Percentiles rank a stretch among this genome's conserved stretches.
These are phyloP conservation scores for Acronicta psi DNA, from an alignment of 2,888 invertebrate species.

Conservation along the genomic window DNA sequence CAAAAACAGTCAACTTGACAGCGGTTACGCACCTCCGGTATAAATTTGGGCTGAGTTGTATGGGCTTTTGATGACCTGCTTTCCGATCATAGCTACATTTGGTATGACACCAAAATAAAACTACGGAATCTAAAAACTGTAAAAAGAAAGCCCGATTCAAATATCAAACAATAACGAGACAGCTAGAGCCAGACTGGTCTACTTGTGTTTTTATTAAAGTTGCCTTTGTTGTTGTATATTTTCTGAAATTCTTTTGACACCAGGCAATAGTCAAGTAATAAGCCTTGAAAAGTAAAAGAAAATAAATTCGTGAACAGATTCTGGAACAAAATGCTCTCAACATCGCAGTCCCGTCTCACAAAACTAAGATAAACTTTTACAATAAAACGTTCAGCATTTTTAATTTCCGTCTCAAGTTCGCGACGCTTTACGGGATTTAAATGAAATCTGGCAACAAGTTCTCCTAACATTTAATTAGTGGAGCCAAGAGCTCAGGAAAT, in stretches of 20 bases:
- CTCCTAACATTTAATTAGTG: constrained; percentile 82
- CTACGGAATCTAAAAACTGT: not conserved
- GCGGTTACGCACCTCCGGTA: no score
- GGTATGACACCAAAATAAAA: not conserved
- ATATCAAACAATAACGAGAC: not conserved
- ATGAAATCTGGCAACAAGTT: constrained; percentile 79
- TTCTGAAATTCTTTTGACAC: constrained; percentile 18
- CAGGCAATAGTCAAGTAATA: constrained; percentile 34
- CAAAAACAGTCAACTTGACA: no score
- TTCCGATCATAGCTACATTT: no score
- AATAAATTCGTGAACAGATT: constrained; percentile 49
- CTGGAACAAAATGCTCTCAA: constrained; percentile 55
- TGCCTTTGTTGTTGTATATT: constrained; percentile 7
- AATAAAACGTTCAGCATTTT: constrained; percentile 77
- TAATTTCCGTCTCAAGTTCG: constrained; percentile 76
- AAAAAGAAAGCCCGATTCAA: not conserved
- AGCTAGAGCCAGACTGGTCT: not conserved
- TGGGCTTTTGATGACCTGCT: no score
- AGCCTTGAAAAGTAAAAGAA: constrained; percentile 26
- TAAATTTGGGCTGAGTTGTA: no score
- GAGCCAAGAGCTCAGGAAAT: constrained; percentile 72
- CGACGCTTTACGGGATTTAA: constrained; percentile 73
- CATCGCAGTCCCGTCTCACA: constrained; percentile 49
- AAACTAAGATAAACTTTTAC: constrained; percentile 72
- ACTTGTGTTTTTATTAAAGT: constrained; percentile 19